Evolutionary conservation across 2,888 invertebrate species (phyloP).

Genomic region (Spisula subtruncata): DNA sequence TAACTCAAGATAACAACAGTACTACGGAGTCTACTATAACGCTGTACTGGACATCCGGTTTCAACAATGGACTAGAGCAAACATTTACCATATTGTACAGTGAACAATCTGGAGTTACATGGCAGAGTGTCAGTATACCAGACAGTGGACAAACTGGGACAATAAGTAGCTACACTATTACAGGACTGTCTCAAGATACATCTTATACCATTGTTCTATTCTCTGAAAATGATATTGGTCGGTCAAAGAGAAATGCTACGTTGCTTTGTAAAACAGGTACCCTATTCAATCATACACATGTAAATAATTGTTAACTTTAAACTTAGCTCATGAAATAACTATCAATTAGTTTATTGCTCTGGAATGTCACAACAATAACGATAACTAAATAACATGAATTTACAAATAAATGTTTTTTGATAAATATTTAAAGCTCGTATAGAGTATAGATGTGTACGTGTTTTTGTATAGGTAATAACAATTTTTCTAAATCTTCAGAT

Average conservation of each 20-base stretch:
- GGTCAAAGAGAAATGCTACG: neutral
- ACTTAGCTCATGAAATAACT: no score
- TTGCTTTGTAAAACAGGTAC: neutral
- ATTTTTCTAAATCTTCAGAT: no score
- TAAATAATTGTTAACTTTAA: no score
- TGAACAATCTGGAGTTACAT: neutral
- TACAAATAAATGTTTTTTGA: no score
- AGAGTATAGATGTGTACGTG: no score
- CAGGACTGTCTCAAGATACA: neutral
- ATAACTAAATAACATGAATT: no score
- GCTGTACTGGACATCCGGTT: neutral
- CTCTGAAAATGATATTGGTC: neutral
- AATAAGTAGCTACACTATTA: neutral
- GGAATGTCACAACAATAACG: no score
- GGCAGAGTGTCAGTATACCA: neutral
- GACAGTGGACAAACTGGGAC: neutral
- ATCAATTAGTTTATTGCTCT: no score
- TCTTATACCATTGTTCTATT: neutral
- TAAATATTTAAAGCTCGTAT: no score
- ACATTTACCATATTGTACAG: conserved; percentile 1
- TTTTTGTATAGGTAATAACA: no score
- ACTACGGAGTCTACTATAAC: neutral
- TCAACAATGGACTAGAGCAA: neutral
- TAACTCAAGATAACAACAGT: neutral
- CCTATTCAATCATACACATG: no score